Evolutionary conservation across 2,888 invertebrate genomes (phyloP).

Genomic region (Tipula lateralis): DNA sequence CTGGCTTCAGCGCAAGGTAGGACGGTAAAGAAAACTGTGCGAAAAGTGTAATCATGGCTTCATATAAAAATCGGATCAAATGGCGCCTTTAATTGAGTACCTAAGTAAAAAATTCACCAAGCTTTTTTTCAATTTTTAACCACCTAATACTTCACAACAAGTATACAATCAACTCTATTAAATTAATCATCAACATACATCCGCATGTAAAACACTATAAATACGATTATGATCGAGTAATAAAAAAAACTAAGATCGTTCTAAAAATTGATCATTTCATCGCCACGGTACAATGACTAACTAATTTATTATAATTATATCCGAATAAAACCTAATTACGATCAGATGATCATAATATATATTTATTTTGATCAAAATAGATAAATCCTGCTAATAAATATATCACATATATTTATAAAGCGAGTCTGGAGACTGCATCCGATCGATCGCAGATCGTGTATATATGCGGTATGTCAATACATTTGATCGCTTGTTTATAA

Average conservation of each 20-base stretch:
- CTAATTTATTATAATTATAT: background rate
- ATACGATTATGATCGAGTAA: background rate
- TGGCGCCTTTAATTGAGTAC: too few species aligned
- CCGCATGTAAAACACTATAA: background rate
- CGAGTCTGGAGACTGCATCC: background rate
- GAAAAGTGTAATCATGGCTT: too few species aligned
- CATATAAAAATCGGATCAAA: too few species aligned
- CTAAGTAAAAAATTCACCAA: too few species aligned
- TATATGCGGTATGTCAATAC: background rate
- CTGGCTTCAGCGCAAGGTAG: too few species aligned
- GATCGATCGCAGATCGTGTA: background rate
- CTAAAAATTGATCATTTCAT: background rate
- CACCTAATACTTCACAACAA: too few species aligned
- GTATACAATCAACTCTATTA: too few species aligned
- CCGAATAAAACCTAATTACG: background rate
- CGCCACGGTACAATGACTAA: background rate
- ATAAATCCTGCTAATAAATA: constrained; percentile 11
- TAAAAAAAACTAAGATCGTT: background rate
- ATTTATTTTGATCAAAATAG: background rate
- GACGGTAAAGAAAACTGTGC: too few species aligned
- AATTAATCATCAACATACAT: background rate
- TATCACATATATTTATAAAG: background rate
- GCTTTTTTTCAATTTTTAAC: too few species aligned
- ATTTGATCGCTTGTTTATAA: background rate
- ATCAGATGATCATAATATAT: background rate